phyloP scores from a whole-genome alignment of 2,888 invertebrate species.

The Apotomis capreana region DNA sequence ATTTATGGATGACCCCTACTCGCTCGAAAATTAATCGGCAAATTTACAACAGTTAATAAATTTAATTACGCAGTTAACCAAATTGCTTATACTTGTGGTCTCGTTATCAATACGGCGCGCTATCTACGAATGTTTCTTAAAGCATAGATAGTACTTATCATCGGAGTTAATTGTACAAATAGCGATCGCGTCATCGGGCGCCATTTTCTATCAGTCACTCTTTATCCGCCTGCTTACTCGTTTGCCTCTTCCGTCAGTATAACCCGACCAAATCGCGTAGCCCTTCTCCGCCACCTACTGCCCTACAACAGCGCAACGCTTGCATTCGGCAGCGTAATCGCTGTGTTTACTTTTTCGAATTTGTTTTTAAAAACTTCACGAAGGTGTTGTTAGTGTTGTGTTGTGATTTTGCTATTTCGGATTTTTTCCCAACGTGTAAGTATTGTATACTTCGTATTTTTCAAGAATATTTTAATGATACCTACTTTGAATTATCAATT shows the following conservation, averaged over 20 bases:
- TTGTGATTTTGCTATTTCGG: conserved; percentile 10
- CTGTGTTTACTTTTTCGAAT: conserved; percentile 26
- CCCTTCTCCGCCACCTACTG: not conserved
- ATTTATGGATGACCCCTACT: too few species aligned
- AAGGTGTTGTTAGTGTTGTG: conserved; percentile 24
- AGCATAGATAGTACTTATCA: conserved; percentile 23
- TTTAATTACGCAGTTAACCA: not conserved
- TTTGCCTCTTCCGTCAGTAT: conserved; percentile 17
- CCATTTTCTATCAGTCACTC: conserved; percentile 23
- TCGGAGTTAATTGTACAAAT: conserved; percentile 1
- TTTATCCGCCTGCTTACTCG: not conserved
- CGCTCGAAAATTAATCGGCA: too few species aligned
- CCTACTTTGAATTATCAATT: too few species aligned
- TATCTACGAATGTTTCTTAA: conserved; percentile 19
- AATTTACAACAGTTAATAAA: not conserved
- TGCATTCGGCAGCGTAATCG: conserved; percentile 2
- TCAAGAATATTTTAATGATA: not conserved
- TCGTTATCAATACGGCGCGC: not conserved
- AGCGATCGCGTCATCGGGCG: conserved; percentile 2
- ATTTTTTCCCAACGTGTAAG: conserved; percentile 14
- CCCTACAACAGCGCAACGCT: not conserved
- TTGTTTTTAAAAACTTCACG: conserved; percentile 1
- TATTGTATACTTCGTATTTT: not conserved
- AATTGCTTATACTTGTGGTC: conserved; percentile 13
- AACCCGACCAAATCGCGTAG: conserved; percentile 15